These are phyloP conservation scores for Nasua narica DNA, from an alignment of 2,797 vertebrate genomes.

Conservation along the genomic window DNA sequence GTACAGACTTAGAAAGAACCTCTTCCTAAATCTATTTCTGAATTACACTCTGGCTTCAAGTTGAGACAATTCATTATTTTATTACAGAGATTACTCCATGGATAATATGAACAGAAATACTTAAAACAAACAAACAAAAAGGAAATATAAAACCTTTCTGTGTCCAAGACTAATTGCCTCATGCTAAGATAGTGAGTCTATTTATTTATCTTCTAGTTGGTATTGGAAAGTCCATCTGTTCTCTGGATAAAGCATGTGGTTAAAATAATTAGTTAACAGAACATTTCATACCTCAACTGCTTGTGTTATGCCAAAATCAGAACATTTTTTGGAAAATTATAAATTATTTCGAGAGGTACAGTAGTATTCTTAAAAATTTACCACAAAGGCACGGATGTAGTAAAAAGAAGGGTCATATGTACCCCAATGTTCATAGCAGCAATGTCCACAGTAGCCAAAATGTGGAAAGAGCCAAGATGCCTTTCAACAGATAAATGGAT, in stretches of 20 bases:
- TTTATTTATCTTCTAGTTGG: slow-evolving; percentile 1
- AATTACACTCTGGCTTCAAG: neutral
- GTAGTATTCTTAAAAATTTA: neutral
- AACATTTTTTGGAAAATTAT: neutral
- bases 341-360: neutral
- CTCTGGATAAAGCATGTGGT: neutral
- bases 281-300: neutral
- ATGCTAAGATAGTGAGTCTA: neutral
- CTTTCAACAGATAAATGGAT: no score
- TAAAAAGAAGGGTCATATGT: no score
- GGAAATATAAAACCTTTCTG: neutral
- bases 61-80: slow-evolving; percentile 35
- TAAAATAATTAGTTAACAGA: slow-evolving; percentile 5
- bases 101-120: neutral
- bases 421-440: no score
- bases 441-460: no score
- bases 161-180: neutral
- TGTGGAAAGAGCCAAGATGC: no score
- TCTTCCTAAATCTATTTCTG: neutral
- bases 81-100: neutral
- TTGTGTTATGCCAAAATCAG: neutral
- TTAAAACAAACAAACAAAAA: slow-evolving; percentile 12
- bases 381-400: no score
- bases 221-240: slow-evolving; percentile 12
- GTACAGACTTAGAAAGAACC: neutral